These are phyloP conservation scores for Pogonomyrmex barbatus DNA, from an alignment of 1,140 invertebrate genomes.

Conservation along the genomic window DNA sequence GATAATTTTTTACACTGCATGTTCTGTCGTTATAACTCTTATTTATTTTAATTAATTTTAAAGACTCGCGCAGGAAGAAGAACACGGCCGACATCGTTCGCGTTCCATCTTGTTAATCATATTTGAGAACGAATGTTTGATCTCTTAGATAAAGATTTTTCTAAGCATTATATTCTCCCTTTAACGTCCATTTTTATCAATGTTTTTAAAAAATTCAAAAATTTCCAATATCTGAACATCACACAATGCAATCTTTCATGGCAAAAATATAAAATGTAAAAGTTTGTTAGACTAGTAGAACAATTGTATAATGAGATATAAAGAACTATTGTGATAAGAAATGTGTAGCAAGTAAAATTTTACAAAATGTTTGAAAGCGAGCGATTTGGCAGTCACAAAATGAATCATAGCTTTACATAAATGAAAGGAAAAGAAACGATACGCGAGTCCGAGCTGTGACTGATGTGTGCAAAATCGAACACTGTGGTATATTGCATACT, in stretches of 20 bases:
- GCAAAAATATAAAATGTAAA: not conserved
- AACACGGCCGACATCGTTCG: not conserved
- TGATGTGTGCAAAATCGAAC: constrained; percentile 19
- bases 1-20: constrained; percentile 31
- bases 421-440: not conserved
- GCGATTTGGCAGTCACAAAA: not conserved
- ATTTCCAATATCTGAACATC: not conserved
- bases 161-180: not conserved
- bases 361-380: not conserved
- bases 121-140: constrained; percentile 4
- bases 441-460: constrained; percentile 26
- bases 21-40: constrained; percentile 48
- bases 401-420: constrained; percentile 13
- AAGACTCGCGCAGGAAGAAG: not conserved
- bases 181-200: not conserved
- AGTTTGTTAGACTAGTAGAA: not conserved
- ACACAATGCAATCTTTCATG: not conserved
- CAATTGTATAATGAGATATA: not conserved
- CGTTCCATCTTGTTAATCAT: not conserved
- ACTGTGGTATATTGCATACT: constrained; percentile 27
- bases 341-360: constrained; percentile 2
- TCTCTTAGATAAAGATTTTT: constrained; percentile 5
- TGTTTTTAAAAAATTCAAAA: not conserved
- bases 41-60: constrained; percentile 63
- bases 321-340: constrained; percentile 47